Percentiles rank a stretch among this genome's conserved stretches.
Conservation (phyloP, 2,888 invertebrate genomes). For the Caenorhabditis sp. region DNA sequence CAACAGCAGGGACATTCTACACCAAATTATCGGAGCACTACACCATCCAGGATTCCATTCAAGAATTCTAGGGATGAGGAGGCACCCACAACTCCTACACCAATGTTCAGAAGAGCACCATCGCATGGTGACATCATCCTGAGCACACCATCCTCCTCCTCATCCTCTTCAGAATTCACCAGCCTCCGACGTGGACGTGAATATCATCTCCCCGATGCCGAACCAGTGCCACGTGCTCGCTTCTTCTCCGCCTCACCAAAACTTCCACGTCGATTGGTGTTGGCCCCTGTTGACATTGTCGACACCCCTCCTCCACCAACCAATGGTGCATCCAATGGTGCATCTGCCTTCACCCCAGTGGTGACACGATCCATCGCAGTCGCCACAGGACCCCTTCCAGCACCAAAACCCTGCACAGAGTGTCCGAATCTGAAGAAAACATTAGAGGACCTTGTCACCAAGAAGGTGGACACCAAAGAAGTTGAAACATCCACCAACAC, state of each 20-base stretch:
- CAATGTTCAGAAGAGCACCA: conserved; percentile 28
- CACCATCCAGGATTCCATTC: background rate
- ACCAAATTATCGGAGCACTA: conserved; percentile 6
- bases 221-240: conserved; percentile 25
- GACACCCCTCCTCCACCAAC: too few species aligned
- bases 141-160: background rate
- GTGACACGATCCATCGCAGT: conserved; percentile 34
- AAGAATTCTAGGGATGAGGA: conserved; percentile 17
- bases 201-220: conserved; percentile 32
- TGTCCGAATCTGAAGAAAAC: conserved; percentile 44
- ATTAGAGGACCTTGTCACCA: conserved; percentile 7
- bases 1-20: conserved; percentile 1
- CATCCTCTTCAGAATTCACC: conserved; percentile 38
- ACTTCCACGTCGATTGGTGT: conserved; percentile 32
- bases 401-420: conserved; percentile 56
- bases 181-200: conserved; percentile 52
- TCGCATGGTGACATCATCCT: conserved; percentile 29
- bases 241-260: conserved; percentile 54
- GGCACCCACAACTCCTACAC: conserved; percentile 37
- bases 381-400: conserved; percentile 56
- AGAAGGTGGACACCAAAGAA: background rate
- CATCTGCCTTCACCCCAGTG: conserved; percentile 36
- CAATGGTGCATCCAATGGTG: conserved; percentile 43
- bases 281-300: background rate
- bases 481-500: background rate